These are phyloP conservation scores for Poeciliopsis occidentalis DNA, from an alignment of 2,113 vertebrate species.

Conservation along the genomic window DNA sequence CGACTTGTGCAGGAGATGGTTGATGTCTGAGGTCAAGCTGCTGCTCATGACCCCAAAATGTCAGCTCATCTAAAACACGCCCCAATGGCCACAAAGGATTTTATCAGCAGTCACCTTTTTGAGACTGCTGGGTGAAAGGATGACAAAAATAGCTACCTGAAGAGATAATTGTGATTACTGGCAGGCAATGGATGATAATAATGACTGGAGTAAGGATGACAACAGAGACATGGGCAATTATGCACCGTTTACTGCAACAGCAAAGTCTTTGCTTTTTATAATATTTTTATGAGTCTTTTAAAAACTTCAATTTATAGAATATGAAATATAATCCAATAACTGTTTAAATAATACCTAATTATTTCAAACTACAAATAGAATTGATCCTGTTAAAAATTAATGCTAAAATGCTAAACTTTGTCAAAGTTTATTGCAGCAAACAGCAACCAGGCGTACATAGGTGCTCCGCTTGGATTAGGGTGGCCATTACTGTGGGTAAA, in stretches of 20 bases:
- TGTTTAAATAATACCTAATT: background rate
- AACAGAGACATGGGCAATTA: background rate
- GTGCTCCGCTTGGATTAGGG: background rate
- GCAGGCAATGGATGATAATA: conserved; percentile 11
- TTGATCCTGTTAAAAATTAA: background rate
- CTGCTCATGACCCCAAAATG: conserved; percentile 62
- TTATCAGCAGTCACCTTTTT: conserved; percentile 33
- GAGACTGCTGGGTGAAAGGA: conserved; percentile 30
- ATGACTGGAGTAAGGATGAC: background rate
- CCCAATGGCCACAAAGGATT: conserved; percentile 21
- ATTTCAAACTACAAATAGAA: background rate
- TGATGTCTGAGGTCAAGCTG: conserved; percentile 49
- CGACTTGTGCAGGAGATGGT: background rate
- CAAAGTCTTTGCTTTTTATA: background rate
- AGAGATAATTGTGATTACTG: conserved; percentile 19
- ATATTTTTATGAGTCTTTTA: background rate
- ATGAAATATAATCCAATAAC: background rate
- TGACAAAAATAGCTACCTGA: conserved; percentile 18
- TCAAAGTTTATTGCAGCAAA: conserved; percentile 34
- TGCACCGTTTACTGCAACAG: background rate
- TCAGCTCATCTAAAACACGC: conserved; percentile 47
- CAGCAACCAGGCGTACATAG: conserved; percentile 34
- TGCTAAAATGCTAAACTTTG: conserved; percentile 21
- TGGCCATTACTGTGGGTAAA: conserved; percentile 52
- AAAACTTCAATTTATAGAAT: background rate